phyloP scores from a whole-genome alignment of 2,888 invertebrate genomes.

The Eudemis profundana region DNA sequence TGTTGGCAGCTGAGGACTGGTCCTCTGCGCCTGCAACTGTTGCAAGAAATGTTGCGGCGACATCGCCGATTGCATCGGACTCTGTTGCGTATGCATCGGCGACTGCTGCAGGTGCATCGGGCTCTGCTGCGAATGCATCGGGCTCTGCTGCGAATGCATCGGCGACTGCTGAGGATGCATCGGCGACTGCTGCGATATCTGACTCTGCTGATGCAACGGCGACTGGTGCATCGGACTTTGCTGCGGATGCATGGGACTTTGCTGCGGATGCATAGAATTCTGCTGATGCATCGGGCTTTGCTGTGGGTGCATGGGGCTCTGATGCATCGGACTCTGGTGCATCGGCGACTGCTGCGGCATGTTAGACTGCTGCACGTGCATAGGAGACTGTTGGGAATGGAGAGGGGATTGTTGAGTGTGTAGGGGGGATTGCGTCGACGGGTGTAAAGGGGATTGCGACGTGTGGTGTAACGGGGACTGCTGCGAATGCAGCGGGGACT shows the following conservation, averaged over 20 bases:
- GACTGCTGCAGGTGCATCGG: constrained; percentile 47
- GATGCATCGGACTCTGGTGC: constrained; percentile 51
- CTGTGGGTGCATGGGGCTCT: constrained; percentile 53
- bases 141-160: constrained; percentile 65
- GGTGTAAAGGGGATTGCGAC: constrained; percentile 71
- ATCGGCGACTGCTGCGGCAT: constrained; percentile 69
- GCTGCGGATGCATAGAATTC: constrained; percentile 40
- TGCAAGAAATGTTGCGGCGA: constrained; percentile 69
- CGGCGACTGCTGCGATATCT: constrained; percentile 64
- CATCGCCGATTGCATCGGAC: constrained; percentile 55
- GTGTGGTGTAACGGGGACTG: constrained; percentile 73
- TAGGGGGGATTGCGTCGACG: constrained; percentile 73
- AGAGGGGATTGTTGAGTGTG: constrained; percentile 74
- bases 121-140: constrained; percentile 56
- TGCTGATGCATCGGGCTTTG: constrained; percentile 69
- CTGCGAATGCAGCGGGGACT: constrained; percentile 76
- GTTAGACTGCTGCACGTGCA: constrained; percentile 68
- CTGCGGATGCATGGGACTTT: constrained; percentile 59
- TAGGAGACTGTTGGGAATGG: constrained; percentile 74
- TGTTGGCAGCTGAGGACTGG: constrained; percentile 79
- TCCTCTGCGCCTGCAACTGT: constrained; percentile 77
- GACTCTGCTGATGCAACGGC: constrained; percentile 59
- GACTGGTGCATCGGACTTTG: constrained; percentile 54
- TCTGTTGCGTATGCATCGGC: constrained; percentile 47
- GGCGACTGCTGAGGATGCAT: constrained; percentile 72